A percentile compares a stretch with the other conserved stretches of the same genome.
Conservation (phyloP, 2,888 invertebrate species). For the Yponomeuta cagnagella region DNA sequence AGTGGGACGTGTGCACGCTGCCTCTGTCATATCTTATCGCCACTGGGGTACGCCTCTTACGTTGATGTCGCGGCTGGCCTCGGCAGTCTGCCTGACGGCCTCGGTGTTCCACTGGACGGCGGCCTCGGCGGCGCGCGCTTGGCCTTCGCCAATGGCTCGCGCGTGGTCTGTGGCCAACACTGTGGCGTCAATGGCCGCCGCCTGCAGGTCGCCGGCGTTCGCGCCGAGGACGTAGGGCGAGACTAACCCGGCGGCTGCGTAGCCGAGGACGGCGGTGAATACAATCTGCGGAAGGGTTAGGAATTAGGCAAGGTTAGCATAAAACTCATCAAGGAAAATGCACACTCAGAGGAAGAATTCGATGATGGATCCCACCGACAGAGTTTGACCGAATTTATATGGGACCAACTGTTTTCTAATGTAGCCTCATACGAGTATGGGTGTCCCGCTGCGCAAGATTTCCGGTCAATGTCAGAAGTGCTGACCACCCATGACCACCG, state of each 20-base stretch:
- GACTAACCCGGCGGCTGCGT: slow-evolving; percentile 61
- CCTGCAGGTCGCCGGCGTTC: slow-evolving; percentile 63
- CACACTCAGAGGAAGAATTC: too few relatives aligned
- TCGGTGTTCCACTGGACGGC: slow-evolving; percentile 56
- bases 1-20: too few relatives aligned
- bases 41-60: not conserved
- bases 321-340: not conserved
- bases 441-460: too few relatives aligned
- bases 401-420: too few relatives aligned
- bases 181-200: slow-evolving; percentile 61
- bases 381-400: not conserved
- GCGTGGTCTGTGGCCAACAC: slow-evolving; percentile 40
- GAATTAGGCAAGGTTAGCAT: not conserved
- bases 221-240: slow-evolving; percentile 49
- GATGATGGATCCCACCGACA: too few relatives aligned
- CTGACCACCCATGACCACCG: too few relatives aligned
- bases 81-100: slow-evolving; percentile 47
- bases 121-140: slow-evolving; percentile 59
- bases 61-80: slow-evolving; percentile 49
- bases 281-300: slow-evolving; percentile 44
- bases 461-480: too few relatives aligned
- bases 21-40: too few relatives aligned
- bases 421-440: too few relatives aligned
- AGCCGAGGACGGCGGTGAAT: slow-evolving; percentile 69
- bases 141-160: slow-evolving; percentile 23